Evolutionary conservation across 2,113 vertebrate species (phyloP).

Genomic region (Gorsachius goisagi): DNA sequence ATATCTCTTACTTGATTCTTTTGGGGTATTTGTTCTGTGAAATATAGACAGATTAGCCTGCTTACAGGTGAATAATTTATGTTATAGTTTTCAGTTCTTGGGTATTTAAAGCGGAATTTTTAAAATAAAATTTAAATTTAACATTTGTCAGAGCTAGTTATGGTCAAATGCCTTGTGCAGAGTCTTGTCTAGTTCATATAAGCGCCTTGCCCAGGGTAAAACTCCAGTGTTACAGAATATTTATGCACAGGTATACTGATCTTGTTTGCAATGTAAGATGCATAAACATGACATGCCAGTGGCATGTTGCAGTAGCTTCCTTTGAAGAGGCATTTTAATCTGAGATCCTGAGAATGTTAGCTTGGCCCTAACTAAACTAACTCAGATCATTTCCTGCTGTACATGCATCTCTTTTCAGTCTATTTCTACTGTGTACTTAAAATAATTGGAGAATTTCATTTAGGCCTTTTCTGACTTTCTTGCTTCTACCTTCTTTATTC

Average conservation of each 20-base stretch:
- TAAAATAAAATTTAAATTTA: neutral
- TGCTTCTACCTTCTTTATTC: constrained; percentile 85
- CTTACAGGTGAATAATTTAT: neutral
- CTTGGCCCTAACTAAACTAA: constrained; percentile 67
- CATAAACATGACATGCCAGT: neutral
- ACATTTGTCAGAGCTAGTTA: neutral
- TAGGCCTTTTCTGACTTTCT: constrained; percentile 81
- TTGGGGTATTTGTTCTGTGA: neutral
- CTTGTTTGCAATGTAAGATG: neutral
- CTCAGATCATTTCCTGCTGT: constrained; percentile 55
- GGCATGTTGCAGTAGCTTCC: neutral
- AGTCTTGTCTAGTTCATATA: neutral
- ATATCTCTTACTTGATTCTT: neutral
- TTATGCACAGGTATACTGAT: neutral
- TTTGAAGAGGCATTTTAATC: neutral
- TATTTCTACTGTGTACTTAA: constrained; percentile 78
- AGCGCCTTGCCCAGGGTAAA: neutral
- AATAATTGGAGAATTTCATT: constrained; percentile 77
- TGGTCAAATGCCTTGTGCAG: neutral
- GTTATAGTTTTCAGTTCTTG: neutral
- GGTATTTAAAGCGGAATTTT: neutral
- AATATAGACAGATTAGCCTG: neutral
- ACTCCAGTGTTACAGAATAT: neutral
- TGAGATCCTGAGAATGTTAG: constrained; percentile 22
- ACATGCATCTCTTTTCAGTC: constrained; percentile 71